Conservation (phyloP, 2,797 vertebrate genomes). For the Gymnoscopelus braueri region DNA sequence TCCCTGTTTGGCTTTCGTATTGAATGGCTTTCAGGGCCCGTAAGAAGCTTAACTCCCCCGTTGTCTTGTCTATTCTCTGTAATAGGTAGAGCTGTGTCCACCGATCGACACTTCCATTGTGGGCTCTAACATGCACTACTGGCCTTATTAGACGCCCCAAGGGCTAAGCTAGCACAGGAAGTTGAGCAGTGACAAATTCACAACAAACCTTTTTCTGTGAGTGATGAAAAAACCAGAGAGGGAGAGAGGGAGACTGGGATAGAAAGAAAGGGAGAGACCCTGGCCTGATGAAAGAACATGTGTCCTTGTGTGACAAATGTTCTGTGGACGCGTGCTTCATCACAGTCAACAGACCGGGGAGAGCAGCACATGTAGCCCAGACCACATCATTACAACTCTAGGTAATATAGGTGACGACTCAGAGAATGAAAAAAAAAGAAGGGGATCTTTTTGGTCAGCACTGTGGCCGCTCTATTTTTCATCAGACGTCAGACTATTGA, state of each 20-base stretch:
- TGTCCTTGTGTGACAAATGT: conserved; percentile 67
- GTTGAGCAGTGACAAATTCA: conserved; percentile 61
- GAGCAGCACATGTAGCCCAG: conserved; percentile 34
- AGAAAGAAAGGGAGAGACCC: conserved; percentile 5
- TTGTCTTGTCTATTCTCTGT: conserved; percentile 28
- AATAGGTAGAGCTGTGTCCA: conserved; percentile 16
- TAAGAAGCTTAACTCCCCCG: background rate
- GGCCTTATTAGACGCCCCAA: conserved; percentile 57
- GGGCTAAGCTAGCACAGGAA: conserved; percentile 51
- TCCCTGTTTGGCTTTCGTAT: too few species aligned
- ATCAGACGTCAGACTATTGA: too few species aligned
- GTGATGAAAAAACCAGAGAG: conserved; percentile 60
- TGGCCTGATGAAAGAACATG: conserved; percentile 65
- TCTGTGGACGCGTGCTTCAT: conserved; percentile 66
- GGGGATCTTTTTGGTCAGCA: too few species aligned
- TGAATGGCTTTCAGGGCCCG: background rate
- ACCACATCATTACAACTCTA: conserved; percentile 17
- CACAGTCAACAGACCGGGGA: conserved; percentile 43
- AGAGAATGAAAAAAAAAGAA: too few species aligned
- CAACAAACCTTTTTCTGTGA: conserved; percentile 66
- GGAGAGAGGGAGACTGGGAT: conserved; percentile 40
- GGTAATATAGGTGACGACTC: background rate
- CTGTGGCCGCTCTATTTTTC: too few species aligned
- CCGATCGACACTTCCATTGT: conserved; percentile 27
- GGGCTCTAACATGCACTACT: conserved; percentile 23